Percentiles rank a stretch among this genome's conserved stretches.
Evolutionary conservation across 2,797 vertebrate species (phyloP).

Genomic region (Chaetophractus vellerosus): DNA sequence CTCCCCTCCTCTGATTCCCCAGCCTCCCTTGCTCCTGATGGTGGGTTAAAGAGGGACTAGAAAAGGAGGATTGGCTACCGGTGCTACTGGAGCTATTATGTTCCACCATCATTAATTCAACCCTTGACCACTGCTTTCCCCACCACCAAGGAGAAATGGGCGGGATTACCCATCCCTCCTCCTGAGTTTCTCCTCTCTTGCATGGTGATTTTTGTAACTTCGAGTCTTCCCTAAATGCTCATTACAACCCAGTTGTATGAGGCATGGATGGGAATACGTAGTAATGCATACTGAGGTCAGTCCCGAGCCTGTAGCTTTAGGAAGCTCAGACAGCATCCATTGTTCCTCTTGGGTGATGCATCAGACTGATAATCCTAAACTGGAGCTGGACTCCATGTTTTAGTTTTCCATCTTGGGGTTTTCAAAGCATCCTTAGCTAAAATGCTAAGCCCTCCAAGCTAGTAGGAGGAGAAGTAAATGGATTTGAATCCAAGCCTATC

Average conservation of each 20-base stretch:
- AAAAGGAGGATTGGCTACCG: accelerated
- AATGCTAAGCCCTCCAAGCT: not conserved
- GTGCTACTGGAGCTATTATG: too few species aligned
- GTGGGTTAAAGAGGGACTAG: accelerated
- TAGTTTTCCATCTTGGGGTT: not conserved
- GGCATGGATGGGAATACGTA: not conserved
- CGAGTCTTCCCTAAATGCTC: not conserved
- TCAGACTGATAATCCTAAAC: not conserved
- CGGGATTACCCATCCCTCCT: accelerated
- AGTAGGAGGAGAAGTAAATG: not conserved
- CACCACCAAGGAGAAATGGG: not conserved
- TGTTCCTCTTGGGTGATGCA: accelerated
- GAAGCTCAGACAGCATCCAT: not conserved
- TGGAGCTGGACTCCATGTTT: not conserved
- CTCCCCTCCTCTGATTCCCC: not conserved
- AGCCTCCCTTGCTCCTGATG: accelerated
- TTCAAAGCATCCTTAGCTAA: not conserved
- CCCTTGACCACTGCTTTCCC: not conserved
- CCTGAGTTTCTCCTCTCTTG: not conserved
- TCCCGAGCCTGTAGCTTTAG: not conserved
- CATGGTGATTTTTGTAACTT: not conserved
- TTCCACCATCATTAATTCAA: accelerated
- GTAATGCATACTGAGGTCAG: accelerated
- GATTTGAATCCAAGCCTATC: not conserved
- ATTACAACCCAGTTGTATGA: not conserved